Base-by-base conservation (phyloP, 2,113 vertebrate genomes). In the Nothobranchius kuhntae region DNA sequence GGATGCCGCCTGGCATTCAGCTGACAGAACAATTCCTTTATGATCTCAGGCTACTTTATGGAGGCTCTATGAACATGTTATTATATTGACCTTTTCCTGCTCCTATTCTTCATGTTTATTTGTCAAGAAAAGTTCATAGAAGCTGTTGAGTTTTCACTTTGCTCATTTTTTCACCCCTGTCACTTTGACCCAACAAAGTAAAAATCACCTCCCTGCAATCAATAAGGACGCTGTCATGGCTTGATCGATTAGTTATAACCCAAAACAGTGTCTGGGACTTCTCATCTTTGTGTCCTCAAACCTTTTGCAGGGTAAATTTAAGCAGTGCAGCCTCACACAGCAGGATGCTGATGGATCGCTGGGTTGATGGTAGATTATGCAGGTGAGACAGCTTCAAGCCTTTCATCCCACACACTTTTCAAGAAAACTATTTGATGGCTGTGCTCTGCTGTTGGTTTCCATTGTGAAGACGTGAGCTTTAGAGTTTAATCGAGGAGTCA, bases 311-410 rank as follows among this genome's bases (percentile, higher is more conserved):
- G 53, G 64, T 79, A 65, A 58, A 84, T 84, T 77, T 72, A 69
- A 61, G 61, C 71, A 46, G 48, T 44, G 10, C 60, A 47, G 61
- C 59, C 58, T 60, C 57, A 53, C 60, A 50, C 76, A 66, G 67
- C 57, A 63, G 61, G 81, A 76, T 68, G 61, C 69, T 85, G 80
- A 89, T 83, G 77, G 78, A 87, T 86, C 12, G 66, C 60, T 62
- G 68, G 65, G 66, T 44, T 86, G 86, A 87, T 77, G 64, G 72
- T 68, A 86, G 80, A 86, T 86, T 80, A 73, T 73, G 57, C 84
- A 86, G 79, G 80, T 85, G 74, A 83, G 74, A 88, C 68, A 65
- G 77, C 71, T 79, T 24, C 11, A 4, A 82, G 73, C 84, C 62
- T 85, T 84, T 85, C 82, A 88, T 85, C 80, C 83, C 56, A 71